Base-by-base conservation (phyloP, 1,140 invertebrate species). In the Agrilus planipennis region DNA sequence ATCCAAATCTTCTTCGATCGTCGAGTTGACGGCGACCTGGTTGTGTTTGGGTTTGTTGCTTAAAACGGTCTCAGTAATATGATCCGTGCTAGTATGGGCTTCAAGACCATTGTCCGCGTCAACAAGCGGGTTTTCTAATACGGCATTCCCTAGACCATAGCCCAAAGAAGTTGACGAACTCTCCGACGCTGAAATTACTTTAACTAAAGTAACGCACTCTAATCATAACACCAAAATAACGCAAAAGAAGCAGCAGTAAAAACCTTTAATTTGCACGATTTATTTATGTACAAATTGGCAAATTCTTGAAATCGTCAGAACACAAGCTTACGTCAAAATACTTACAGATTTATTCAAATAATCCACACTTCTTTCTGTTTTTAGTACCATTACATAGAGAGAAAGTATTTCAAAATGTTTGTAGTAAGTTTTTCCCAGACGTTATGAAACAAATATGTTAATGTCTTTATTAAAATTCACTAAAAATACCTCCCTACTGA, bases 141-240 rank as follows among this genome's bases (percentile, higher is more conserved):
- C 48, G 39, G 53, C 37, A 49, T 52, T 55, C 51, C 52, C 55
- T 50, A 58, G 49, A 43, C 55, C 57, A 46, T 60, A 56, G 48
- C 49, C 52, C 52, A 54, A 58, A 42, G 51, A 54, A 44, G 55
- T 41, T 44, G 63, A 58, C 42, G 57, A 38, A 54, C 65, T 62
- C 42, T 61, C 61, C 39, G 60, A 53, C 43, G 59, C 53, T 56
- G 64, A 64, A 54, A 68, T 60, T 57, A 65, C 57, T 58, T 63
- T 62, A 55, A 64, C 60, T 67, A 60, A 60, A 65, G 64, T 61
- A 55, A 61, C 45, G 58, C 54, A 54, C 52, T 58, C 36, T 40
- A 44, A 27, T 34, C 37, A 36, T 18, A 40, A 34, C 34, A 34
- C 41, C 37, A 37, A 36, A 34, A 42, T 28, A 21, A 21, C 15